Conservation (phyloP, 2,113 vertebrate genomes). For the Ceyx melanurus region DNA sequence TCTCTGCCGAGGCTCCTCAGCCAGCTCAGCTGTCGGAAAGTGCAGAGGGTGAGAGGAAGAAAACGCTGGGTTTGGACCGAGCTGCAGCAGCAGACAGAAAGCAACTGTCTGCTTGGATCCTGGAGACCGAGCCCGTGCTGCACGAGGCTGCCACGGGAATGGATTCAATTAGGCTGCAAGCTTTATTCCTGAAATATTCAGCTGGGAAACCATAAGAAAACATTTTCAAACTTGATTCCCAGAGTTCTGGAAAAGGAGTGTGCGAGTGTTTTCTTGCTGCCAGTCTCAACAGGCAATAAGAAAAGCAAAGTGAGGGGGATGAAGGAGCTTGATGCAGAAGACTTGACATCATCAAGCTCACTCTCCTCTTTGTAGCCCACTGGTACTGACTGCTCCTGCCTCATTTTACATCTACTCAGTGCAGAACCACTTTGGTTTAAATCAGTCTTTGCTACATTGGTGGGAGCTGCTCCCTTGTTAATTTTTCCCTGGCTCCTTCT, state of each 20-base stretch:
- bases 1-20: neutral
- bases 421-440: neutral
- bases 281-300: neutral
- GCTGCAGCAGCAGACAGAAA: neutral
- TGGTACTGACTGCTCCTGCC: neutral
- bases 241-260: conserved; percentile 7
- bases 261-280: neutral
- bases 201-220: conserved; percentile 24
- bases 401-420: neutral
- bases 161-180: neutral
- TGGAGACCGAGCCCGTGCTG: neutral
- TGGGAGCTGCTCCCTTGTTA: neutral
- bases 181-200: conserved; percentile 21
- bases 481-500: rapidly evolving
- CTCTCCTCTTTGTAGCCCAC: neutral
- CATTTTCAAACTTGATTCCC: conserved; percentile 8
- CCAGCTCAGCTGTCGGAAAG: neutral
- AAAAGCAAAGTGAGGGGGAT: neutral
- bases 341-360: neutral
- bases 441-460: rapidly evolving
- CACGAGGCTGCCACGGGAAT: neutral
- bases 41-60: neutral
- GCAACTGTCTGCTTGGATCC: neutral
- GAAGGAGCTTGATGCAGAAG: neutral
- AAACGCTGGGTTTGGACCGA: neutral